These are phyloP conservation scores for Hyposoter dolosus DNA, from an alignment of 2,888 invertebrate genomes.

Conservation along the genomic window DNA sequence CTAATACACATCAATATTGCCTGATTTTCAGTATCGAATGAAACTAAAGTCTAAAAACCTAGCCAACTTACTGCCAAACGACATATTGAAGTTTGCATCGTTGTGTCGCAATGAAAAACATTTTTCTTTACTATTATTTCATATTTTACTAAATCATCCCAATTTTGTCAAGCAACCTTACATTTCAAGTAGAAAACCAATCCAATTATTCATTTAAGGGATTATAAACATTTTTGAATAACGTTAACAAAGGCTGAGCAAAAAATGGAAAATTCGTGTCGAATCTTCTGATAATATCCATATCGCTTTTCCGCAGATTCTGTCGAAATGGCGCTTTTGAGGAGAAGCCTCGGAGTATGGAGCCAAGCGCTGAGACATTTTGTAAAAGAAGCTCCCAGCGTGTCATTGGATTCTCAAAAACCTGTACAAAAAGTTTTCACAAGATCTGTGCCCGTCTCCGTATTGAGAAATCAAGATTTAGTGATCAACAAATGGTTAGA, in stretches of 20 bases:
- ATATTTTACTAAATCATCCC: no score
- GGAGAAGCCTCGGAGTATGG: constrained; percentile 11
- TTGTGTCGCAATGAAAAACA: background rate
- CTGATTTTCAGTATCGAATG: background rate
- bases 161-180: no score
- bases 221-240: no score
- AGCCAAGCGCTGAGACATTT: background rate
- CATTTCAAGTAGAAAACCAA: no score
- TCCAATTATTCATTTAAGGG: no score
- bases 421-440: background rate
- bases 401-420: background rate
- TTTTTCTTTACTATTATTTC: background rate
- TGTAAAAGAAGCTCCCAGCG: background rate
- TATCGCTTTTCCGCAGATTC: constrained; percentile 6
- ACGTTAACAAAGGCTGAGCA: background rate
- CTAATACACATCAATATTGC: background rate
- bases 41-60: no score
- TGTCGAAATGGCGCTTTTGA: constrained; percentile 46
- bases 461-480: constrained; percentile 31
- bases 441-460: background rate
- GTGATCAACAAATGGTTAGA: constrained; percentile 1
- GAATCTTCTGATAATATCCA: background rate
- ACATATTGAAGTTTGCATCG: background rate
- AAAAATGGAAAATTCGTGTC: no score
- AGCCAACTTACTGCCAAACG: background rate